phyloP scores from a whole-genome alignment of 2,797 vertebrate species.

The Acestrorhynchus altus region DNA sequence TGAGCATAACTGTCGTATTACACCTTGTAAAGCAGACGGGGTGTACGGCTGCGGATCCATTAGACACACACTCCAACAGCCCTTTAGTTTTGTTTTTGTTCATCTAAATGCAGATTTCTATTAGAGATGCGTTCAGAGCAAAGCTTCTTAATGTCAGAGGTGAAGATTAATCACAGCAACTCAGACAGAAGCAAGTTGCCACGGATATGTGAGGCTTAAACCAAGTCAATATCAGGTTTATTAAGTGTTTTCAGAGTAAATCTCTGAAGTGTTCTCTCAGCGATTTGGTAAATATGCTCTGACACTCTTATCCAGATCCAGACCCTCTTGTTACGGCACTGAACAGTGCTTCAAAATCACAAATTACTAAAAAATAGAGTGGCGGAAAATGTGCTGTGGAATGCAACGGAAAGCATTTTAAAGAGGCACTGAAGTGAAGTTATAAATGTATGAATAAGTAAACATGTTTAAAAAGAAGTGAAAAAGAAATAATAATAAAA shows the following conservation, averaged over 20 bases:
- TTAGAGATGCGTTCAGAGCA: conserved; percentile 14
- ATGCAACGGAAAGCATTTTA: not conserved
- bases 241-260: conserved; percentile 24
- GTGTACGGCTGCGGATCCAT: not conserved
- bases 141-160: conserved; percentile 41
- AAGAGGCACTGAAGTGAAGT: not conserved
- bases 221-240: conserved; percentile 34
- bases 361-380: not conserved
- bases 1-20: too few relatives aligned
- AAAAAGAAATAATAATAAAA: too few relatives aligned
- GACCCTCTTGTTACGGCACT: not conserved
- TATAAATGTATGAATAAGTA: not conserved
- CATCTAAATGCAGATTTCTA: conserved; percentile 45
- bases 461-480: too few relatives aligned
- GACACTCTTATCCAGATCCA: not conserved
- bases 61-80: not conserved
- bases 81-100: conserved; percentile 29
- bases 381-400: not conserved
- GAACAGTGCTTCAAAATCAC: not conserved
- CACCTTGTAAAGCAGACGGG: not conserved
- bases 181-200: conserved; percentile 1
- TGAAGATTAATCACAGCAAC: conserved; percentile 36
- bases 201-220: conserved; percentile 19
- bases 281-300: conserved; percentile 2
- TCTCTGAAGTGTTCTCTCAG: not conserved